Conservation (phyloP, 1,140 invertebrate species). For the Nixonia krombeini region DNA sequence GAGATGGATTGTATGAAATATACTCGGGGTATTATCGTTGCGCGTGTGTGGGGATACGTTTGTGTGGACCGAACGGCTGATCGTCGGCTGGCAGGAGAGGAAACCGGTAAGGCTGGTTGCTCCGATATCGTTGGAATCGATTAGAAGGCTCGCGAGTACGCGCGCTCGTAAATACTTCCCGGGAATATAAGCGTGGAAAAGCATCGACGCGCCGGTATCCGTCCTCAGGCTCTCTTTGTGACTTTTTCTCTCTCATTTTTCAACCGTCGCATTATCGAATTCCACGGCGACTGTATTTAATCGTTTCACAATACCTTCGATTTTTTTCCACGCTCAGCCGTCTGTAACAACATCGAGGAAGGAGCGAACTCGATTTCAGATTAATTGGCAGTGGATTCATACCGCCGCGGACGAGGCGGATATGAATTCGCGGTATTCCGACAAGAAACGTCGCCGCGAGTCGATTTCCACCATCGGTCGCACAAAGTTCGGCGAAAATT, state of each 20-base stretch:
- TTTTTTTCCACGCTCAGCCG: conserved; percentile 5
- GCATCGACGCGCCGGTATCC: conserved; percentile 6
- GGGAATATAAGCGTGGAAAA: conserved; percentile 36
- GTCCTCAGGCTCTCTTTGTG: conserved; percentile 21
- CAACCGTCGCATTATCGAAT: conserved; percentile 32
- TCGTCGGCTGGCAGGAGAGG: conserved; percentile 9
- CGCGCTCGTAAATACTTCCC: conserved; percentile 45
- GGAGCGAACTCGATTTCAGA: conserved; percentile 21
- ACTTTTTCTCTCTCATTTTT: conserved; percentile 27
- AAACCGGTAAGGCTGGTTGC: conserved; percentile 41
- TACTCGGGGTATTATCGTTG: not conserved
- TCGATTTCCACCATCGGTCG: not conserved
- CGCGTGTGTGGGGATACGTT: not conserved
- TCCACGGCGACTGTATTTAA: conserved; percentile 42
- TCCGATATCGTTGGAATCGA: conserved; percentile 50
- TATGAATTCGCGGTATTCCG: conserved; percentile 1
- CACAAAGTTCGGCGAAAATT: too few relatives aligned
- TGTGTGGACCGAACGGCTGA: conserved; percentile 9
- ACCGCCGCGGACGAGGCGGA: conserved; percentile 1
- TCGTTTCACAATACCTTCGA: conserved; percentile 32
- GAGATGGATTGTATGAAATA: not conserved
- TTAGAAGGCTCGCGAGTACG: conserved; percentile 33
- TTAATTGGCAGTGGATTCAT: conserved; percentile 22
- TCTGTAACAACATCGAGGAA: not conserved
- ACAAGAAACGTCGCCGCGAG: not conserved